These are phyloP conservation scores for Zoanthus sociatus DNA, from an alignment of 92 coral and sea anemone genomes.

Conservation along the genomic window DNA sequence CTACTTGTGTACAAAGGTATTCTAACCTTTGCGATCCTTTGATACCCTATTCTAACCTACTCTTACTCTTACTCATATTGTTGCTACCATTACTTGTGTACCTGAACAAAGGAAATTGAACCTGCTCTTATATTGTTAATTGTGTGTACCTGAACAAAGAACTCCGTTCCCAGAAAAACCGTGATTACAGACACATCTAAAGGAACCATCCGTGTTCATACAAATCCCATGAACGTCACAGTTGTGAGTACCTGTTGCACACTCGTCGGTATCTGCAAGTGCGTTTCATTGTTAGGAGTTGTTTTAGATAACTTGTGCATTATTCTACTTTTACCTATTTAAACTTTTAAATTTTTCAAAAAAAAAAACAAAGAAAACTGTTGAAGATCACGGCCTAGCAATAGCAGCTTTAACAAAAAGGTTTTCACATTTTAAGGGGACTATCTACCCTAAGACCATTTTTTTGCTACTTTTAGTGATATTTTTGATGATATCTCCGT, in stretches of 20 bases:
- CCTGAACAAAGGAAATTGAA: too few species aligned
- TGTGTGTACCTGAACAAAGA: conserved; percentile 64
- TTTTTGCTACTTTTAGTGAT: too few species aligned
- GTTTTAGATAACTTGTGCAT: neutral
- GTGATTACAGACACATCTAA: conserved; percentile 73
- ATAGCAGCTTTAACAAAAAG: too few species aligned
- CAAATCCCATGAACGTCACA: conserved; percentile 82
- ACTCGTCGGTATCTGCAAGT: conserved; percentile 78
- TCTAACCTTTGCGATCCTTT: too few species aligned
- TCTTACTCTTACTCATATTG: neutral
- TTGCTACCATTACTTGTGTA: neutral
- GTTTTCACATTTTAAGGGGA: too few species aligned
- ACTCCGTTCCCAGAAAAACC: conserved; percentile 82
- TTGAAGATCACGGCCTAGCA: too few species aligned
- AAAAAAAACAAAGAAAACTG: too few species aligned
- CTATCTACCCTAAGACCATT: too few species aligned
- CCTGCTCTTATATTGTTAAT: neutral
- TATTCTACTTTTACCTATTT: too few species aligned
- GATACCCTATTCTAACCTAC: neutral
- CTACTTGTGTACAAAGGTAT: neutral
- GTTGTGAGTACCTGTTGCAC: conserved; percentile 63
- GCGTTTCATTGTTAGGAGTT: neutral
- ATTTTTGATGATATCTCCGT: too few species aligned
- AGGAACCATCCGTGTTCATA: conserved; percentile 85
- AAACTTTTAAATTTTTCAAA: too few species aligned